These are phyloP conservation scores for Oreohelix idahoensis DNA, from an alignment of 1,140 invertebrate genomes.

Conservation along the genomic window DNA sequence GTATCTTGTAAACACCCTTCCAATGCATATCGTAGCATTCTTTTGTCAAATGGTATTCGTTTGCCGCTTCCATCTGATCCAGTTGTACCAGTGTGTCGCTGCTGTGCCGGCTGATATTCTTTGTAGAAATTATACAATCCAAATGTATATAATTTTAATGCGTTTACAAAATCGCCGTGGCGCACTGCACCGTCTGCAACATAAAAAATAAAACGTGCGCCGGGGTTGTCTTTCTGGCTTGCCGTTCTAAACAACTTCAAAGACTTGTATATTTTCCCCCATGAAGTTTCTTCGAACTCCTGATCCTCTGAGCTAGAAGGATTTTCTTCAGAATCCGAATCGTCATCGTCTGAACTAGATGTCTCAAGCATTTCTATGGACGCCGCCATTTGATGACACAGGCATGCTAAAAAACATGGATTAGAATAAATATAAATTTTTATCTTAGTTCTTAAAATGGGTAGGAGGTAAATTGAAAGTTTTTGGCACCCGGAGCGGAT, in stretches of 20 bases:
- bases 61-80: neutral
- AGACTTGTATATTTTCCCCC: constrained; percentile 17
- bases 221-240: neutral
- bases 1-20: neutral
- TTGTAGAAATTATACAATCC: neutral
- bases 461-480: no score
- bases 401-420: neutral
- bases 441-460: no score
- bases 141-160: neutral
- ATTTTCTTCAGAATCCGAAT: neutral
- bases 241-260: neutral
- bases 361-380: neutral
- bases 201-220: neutral
- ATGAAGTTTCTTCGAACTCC: neutral
- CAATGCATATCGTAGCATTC: neutral
- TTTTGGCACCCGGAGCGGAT: no score
- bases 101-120: neutral
- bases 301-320: neutral
- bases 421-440: no score
- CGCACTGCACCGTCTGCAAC: neutral
- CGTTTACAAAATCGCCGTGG: neutral
- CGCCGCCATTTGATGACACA: neutral
- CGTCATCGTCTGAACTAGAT: neutral
- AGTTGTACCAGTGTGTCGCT: neutral
- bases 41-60: neutral